A percentile compares a stretch with the other conserved stretches of the same genome.
phyloP scores from a whole-genome alignment of 1,140 invertebrate genomes.

The Heliconius eleuchia region DNA sequence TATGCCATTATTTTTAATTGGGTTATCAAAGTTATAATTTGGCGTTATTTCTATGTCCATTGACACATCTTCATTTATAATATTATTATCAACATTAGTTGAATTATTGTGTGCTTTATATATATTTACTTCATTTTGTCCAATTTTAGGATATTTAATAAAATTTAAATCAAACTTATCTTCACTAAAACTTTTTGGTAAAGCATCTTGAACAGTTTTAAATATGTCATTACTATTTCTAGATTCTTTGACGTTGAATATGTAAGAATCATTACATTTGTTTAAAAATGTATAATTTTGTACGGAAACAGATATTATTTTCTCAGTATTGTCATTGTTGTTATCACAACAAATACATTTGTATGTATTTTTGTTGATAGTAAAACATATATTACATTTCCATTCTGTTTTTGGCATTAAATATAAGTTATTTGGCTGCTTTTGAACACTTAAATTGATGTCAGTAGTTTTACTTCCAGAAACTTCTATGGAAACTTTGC shows the following conservation, averaged over 20 bases:
- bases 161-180: not conserved
- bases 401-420: constrained; percentile 35
- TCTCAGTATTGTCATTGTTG: not conserved
- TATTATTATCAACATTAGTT: not conserved
- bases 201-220: not conserved
- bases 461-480: not conserved
- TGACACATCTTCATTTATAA: constrained; percentile 6
- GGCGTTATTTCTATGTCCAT: constrained; percentile 41
- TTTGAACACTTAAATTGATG: not conserved
- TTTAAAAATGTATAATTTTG: constrained; percentile 2
- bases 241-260: not conserved
- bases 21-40: not conserved
- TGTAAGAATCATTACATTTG: not conserved
- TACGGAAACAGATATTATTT: not conserved
- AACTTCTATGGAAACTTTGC: constrained; percentile 40
- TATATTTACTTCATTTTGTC: not conserved
- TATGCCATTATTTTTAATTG: not conserved
- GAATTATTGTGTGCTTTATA: not conserved
- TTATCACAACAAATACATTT: constrained; percentile 45
- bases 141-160: not conserved
- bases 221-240: not conserved
- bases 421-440: not conserved
- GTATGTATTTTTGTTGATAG: constrained; percentile 42
- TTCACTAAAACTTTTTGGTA: not conserved
- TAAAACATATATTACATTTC: constrained; percentile 57